Base-by-base conservation (phyloP, 2,888 invertebrate species). In the Andrena dorsata region DNA sequence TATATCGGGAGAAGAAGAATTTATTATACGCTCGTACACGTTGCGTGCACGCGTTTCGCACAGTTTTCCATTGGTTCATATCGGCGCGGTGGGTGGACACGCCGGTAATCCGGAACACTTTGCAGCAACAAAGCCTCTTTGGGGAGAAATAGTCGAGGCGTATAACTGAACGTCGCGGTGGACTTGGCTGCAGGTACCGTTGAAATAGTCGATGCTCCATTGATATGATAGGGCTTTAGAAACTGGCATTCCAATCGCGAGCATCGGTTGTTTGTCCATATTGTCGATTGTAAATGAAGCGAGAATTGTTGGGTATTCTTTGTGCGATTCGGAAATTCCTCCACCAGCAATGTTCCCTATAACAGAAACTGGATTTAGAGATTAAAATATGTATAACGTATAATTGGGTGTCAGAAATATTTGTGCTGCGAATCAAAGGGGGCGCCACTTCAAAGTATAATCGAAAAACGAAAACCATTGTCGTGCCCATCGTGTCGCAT, bases 21-120 rank as follows among this genome's bases (percentile, higher is more conserved):
- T 82, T 82, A 82, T 87, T 32, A 77, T 51, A 47, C 75, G 71
- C 26, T 23, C 30, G 58, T 63, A 70, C 66, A 51, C 58, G 28
- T 58, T 47, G 47, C 73, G 70, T 77, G 56, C 68, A 61, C 66
- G 56, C 72, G 53, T 65, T 74, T 63, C 82, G 41, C 61, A 41
- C 69, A 86, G 23, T 86, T 86, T 87, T 87, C 85, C 85, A 83
- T 65, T 60, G 61, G 26, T 68, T 72, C 76, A 72, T 72, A 58
- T 72, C 61, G 58, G 64, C 47, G 28, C 32, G 30, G 30, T 20
- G 63, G 76, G 16, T 41, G 41, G 49, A 64, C 63, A 72, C 64
- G 76, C 66, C 60, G 35, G 83, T 83, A 85, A 76, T 74, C 73
- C 75, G 56, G 41, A 51, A 49, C 68, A 63, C 56, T 63, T 64